These are phyloP conservation scores for Ctenomys sociabilis DNA, from an alignment of 2,113 vertebrate genomes.

Conservation along the genomic window DNA sequence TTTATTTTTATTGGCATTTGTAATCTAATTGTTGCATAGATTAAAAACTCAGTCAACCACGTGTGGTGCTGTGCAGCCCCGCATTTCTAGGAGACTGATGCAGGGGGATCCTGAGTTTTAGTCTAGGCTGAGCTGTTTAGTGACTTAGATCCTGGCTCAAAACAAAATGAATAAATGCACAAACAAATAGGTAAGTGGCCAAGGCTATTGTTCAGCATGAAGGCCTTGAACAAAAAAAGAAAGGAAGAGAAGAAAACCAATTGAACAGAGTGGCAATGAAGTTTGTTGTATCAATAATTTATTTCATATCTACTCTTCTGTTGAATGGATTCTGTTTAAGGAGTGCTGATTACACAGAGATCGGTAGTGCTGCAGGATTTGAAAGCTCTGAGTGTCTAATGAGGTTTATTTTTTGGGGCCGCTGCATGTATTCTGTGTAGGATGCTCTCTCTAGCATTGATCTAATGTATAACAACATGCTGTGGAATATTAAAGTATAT, in stretches of 20 bases:
- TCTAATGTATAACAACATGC: neutral
- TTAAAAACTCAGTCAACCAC: neutral
- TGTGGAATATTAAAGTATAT: constrained; percentile 49
- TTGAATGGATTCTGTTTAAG: too few species aligned
- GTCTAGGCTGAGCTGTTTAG: neutral
- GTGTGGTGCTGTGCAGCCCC: neutral
- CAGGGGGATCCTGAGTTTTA: neutral
- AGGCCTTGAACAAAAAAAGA: neutral
- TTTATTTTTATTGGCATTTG: neutral
- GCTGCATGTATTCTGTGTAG: neutral
- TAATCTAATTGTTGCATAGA: rapidly evolving
- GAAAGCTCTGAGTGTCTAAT: neutral
- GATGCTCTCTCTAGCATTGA: neutral
- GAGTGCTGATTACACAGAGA: neutral
- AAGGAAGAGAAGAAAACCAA: neutral
- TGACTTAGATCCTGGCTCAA: neutral
- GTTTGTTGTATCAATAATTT: neutral
- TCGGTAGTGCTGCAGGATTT: neutral
- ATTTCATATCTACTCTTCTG: rapidly evolving
- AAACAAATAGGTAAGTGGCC: neutral
- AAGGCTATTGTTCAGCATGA: neutral
- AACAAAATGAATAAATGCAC: neutral
- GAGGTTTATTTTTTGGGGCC: neutral
- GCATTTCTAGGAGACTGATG: neutral
- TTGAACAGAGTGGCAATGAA: rapidly evolving